phyloP scores from a whole-genome alignment of 2,797 vertebrate species.

The Silurus aristotelis region DNA sequence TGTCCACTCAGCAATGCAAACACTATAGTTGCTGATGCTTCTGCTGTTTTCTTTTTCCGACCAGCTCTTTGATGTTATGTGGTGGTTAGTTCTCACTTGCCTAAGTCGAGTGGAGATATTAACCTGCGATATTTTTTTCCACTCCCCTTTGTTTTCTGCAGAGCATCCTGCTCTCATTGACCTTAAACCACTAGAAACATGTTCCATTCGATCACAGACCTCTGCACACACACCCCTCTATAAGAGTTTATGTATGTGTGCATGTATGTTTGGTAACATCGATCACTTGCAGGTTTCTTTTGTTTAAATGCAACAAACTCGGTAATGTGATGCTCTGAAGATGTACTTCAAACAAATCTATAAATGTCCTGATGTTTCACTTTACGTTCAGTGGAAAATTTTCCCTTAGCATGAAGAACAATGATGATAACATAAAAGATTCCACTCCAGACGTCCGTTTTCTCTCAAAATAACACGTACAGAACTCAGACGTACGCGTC shows the following conservation, averaged over 20 bases:
- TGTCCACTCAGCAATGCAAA: slow-evolving; percentile 42
- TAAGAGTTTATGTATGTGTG: not conserved
- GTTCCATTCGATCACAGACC: slow-evolving; percentile 30
- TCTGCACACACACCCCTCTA: slow-evolving; percentile 25
- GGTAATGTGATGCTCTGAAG: too few relatives aligned
- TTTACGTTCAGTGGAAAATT: too few relatives aligned
- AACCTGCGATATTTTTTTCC: slow-evolving; percentile 66
- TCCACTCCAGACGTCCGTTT: too few relatives aligned
- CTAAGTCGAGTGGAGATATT: slow-evolving; percentile 63
- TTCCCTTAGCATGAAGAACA: too few relatives aligned
- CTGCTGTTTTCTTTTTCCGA: slow-evolving; percentile 25
- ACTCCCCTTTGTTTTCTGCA: slow-evolving; percentile 64
- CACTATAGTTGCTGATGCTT: slow-evolving; percentile 7
- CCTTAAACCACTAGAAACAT: slow-evolving; percentile 35
- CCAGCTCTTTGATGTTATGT: slow-evolving; percentile 61
- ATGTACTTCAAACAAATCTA: too few relatives aligned
- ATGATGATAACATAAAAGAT: too few relatives aligned
- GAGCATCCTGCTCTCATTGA: slow-evolving; percentile 54
- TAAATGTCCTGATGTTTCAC: too few relatives aligned
- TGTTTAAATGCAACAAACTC: too few relatives aligned
- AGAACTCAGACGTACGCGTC: too few relatives aligned
- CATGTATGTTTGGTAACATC: too few relatives aligned
- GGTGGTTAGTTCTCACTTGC: slow-evolving; percentile 59
- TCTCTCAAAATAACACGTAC: too few relatives aligned
- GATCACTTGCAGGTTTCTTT: too few relatives aligned